Conservation (phyloP, 2,113 vertebrate species). For the Oenanthe melanoleuca region DNA sequence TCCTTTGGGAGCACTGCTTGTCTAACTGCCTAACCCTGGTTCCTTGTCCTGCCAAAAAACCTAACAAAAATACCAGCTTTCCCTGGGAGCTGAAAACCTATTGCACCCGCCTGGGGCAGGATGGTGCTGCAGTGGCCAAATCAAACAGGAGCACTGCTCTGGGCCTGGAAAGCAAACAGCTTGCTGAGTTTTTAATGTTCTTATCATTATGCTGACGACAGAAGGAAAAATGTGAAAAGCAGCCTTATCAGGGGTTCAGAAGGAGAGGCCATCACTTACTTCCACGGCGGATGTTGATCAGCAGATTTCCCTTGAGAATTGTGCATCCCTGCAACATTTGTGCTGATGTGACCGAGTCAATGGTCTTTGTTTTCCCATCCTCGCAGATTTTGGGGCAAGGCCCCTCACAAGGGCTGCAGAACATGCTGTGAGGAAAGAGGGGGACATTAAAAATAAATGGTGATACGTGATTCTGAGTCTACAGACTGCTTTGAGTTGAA, state of each 20-base stretch:
- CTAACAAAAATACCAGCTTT: not conserved
- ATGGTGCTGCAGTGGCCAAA: not conserved
- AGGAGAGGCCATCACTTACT: constrained; percentile 83
- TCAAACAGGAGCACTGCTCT: not conserved
- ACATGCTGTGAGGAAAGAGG: constrained; percentile 82
- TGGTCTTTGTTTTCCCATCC: constrained; percentile 79
- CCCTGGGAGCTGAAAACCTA: not conserved
- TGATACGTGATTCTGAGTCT: not conserved
- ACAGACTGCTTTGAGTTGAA: not conserved
- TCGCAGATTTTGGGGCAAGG: constrained; percentile 92
- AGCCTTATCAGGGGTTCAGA: not conserved
- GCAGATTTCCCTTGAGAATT: constrained; percentile 90
- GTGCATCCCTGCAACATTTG: constrained; percentile 94
- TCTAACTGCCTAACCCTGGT: not conserved
- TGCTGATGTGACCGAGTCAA: constrained; percentile 93
- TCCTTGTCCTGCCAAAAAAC: not conserved
- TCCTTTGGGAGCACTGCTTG: not conserved
- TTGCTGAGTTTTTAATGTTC: constrained; percentile 4
- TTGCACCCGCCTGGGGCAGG: not conserved
- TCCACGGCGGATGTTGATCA: constrained; percentile 95
- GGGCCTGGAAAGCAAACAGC: constrained; percentile 3
- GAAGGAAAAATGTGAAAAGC: not conserved
- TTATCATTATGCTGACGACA: not conserved
- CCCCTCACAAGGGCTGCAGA: constrained; percentile 92
- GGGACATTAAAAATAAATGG: not conserved